Evolutionary conservation across 1,140 invertebrate species (phyloP).

Genomic region (Saxidomus purpurata): DNA sequence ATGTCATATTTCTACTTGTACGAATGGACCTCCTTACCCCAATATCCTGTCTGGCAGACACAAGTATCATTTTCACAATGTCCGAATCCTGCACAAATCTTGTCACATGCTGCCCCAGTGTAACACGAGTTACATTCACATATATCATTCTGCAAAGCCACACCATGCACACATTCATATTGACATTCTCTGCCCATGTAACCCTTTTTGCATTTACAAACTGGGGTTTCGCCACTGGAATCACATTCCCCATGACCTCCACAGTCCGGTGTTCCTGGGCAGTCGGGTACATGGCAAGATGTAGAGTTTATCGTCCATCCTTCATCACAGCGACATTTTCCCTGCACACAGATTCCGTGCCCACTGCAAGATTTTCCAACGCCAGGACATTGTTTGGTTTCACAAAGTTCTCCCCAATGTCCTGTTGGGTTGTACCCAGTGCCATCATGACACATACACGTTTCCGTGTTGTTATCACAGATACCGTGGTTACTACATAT

Average conservation of each 20-base stretch:
- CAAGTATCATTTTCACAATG: constrained; percentile 71
- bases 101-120: constrained; percentile 64
- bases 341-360: constrained; percentile 63
- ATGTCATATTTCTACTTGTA: no score
- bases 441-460: constrained; percentile 61
- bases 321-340: constrained; percentile 63
- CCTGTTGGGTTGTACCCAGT: constrained; percentile 53
- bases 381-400: constrained; percentile 62
- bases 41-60: constrained; percentile 75
- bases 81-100: constrained; percentile 75
- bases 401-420: constrained; percentile 65
- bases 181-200: constrained; percentile 79
- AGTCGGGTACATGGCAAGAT: constrained; percentile 77
- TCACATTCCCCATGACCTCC: constrained; percentile 73
- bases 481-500: constrained; percentile 66
- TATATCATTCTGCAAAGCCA: constrained; percentile 49
- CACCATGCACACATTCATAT: constrained; percentile 75
- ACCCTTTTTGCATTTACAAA: constrained; percentile 71
- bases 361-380: constrained; percentile 57
- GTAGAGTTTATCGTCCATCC: constrained; percentile 69
- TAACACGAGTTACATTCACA: constrained; percentile 76
- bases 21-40: no score
- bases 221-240: constrained; percentile 69
- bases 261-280: constrained; percentile 79
- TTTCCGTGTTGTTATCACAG: constrained; percentile 55